Percentiles rank a stretch among this genome's conserved stretches.
phyloP scores from a whole-genome alignment of 2,797 vertebrate genomes.

The Champsocephalus esox region DNA sequence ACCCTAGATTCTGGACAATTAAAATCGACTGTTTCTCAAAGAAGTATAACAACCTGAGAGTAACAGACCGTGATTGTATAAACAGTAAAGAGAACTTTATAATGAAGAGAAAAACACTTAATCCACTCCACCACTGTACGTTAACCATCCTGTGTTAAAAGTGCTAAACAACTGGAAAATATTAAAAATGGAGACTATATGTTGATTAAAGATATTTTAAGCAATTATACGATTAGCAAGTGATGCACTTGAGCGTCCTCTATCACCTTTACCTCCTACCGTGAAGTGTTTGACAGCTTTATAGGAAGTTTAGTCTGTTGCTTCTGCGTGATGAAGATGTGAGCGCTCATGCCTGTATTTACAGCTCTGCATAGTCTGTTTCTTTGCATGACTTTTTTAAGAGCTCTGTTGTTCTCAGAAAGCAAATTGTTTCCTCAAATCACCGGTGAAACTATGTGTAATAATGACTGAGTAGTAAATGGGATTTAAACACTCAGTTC shows the following conservation, averaged over 20 bases:
- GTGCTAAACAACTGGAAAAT: conserved; percentile 27
- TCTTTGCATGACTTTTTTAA: conserved; percentile 49
- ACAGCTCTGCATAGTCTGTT: conserved; percentile 27
- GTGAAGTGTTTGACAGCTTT: neutral
- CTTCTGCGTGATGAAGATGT: conserved; percentile 17
- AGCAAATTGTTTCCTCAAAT: conserved; percentile 26
- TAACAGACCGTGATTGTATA: conserved; percentile 21
- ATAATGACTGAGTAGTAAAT: neutral
- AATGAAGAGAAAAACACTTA: neutral
- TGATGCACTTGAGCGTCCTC: conserved; percentile 25
- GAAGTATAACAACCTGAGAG: conserved; percentile 41
- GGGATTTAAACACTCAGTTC: neutral
- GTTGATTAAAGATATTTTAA: conserved; percentile 20
- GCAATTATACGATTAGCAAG: conserved; percentile 10
- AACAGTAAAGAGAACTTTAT: conserved; percentile 2
- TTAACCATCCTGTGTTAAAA: conserved; percentile 6
- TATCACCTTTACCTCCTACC: conserved; percentile 20
- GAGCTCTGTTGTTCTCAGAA: conserved; percentile 32
- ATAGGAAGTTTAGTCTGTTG: conserved; percentile 10
- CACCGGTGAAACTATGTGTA: conserved; percentile 14
- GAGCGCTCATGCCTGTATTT: conserved; percentile 28
- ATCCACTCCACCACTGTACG: conserved; percentile 2
- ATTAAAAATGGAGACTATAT: conserved; percentile 26
- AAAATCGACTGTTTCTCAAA: conserved; percentile 21
- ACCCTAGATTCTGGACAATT: conserved; percentile 17